Base-by-base conservation (phyloP, 2,888 invertebrate genomes). In the Mactromeris polynyma region DNA sequence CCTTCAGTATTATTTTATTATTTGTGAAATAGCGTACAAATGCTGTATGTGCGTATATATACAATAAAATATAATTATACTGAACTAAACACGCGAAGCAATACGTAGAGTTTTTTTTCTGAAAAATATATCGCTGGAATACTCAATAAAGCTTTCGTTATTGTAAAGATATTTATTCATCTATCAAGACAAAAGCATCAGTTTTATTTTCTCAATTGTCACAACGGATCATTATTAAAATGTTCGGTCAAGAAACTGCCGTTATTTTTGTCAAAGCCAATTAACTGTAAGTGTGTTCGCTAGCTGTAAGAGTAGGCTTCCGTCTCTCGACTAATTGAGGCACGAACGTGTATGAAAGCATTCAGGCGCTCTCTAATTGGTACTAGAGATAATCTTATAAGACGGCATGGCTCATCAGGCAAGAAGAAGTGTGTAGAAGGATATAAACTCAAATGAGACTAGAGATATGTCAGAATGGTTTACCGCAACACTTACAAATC, bases 241-340 rank as follows among this genome's bases (percentile, higher is more conserved):
- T 21, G 26, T 84, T 77, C 77, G 84, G 84, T 84, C 84, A 84
- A 83, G 84, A 78, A 51, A 81, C 42, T 42, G 84, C 83, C 84
- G 89, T 84, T 89, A 86, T 64, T 40, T 79, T 58, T 87, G 86
- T 85, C 89, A 73, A 36, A 83, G 38, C 87, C 83, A 80, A 90
- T 90, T 89, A 87, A 42, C 17, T 21, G 6, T 78, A 85, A 87
- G 87, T 85, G 82, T 40, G 73, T 46, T 51, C 69, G 58, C 77
- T 81, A 83, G 69, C 85, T 33, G 82, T 85, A 40, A 81, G 86
- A 73, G 89, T 33, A 21, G 77, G 73, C 83, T 85, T 87, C 91
- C 84, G 86, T 83, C 83, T 46, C 31, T 4, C n/a, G 36, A 51
- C 85, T 89, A 90, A 90, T 90, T 90, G 90, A 78, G 51, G 54